These are phyloP conservation scores for Glaucopsyche alexis DNA, from an alignment of 2,888 invertebrate species.

Conservation along the genomic window DNA sequence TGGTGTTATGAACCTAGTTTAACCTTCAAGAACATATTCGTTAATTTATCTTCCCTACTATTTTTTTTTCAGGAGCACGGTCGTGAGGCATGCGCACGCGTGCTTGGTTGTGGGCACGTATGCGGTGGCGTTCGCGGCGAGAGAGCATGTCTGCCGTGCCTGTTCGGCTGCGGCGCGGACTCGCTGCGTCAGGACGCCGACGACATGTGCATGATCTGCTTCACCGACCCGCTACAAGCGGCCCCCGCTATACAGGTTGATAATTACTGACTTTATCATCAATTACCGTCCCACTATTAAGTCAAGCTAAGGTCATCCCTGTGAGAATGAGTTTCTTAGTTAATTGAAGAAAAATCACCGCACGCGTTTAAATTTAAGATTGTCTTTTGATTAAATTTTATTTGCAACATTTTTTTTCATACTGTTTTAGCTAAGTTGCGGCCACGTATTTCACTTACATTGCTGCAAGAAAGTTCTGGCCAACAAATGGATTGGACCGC, in stretches of 20 bases:
- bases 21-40: too few relatives aligned
- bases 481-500: conserved; percentile 95
- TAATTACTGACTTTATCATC: neutral
- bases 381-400: neutral
- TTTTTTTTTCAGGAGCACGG: conserved; percentile 82
- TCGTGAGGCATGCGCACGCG: conserved; percentile 89
- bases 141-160: conserved; percentile 91
- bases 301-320: too few relatives aligned
- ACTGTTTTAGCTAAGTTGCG: conserved; percentile 87
- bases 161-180: conserved; percentile 92
- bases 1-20: too few relatives aligned
- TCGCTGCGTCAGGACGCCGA: conserved; percentile 96
- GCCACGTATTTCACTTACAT: conserved; percentile 97
- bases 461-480: conserved; percentile 92
- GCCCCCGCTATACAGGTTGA: conserved; percentile 94
- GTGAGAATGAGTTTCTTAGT: too few relatives aligned
- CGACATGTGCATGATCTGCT: conserved; percentile 99
- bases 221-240: conserved; percentile 96
- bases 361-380: too few relatives aligned
- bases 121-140: conserved; percentile 97
- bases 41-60: neutral
- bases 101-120: conserved; percentile 92
- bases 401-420: neutral
- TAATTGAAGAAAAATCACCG: too few relatives aligned
- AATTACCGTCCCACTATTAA: neutral